Evolutionary conservation across 2,888 invertebrate genomes (phyloP).

Genomic region (Pterostichus niger): DNA sequence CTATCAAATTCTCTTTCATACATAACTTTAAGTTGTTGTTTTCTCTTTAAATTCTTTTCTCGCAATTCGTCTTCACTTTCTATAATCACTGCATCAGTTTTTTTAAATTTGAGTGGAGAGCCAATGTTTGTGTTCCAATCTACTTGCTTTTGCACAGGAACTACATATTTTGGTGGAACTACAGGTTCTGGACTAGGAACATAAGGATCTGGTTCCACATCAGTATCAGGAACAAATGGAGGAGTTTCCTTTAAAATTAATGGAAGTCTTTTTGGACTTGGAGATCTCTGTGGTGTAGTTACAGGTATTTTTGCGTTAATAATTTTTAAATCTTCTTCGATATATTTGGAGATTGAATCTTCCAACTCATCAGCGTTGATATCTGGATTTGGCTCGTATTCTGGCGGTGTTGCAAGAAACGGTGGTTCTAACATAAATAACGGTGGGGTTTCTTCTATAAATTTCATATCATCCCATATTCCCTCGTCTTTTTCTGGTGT

Average conservation of each 20-base stretch:
- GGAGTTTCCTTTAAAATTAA: neutral
- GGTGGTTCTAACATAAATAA: slow-evolving; percentile 30
- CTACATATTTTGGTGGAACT: slow-evolving; percentile 14
- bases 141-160: slow-evolving; percentile 2
- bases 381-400: slow-evolving; percentile 46
- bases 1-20: slow-evolving; percentile 15
- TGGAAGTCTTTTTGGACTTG: slow-evolving; percentile 34
- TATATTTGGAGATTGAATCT: slow-evolving; percentile 40
- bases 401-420: slow-evolving; percentile 46
- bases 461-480: slow-evolving; percentile 23
- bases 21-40: slow-evolving; percentile 8
- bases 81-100: slow-evolving; percentile 26
- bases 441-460: slow-evolving; percentile 46
- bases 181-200: slow-evolving; percentile 30
- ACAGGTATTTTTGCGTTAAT: slow-evolving; percentile 41
- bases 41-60: slow-evolving; percentile 9
- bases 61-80: slow-evolving; percentile 34
- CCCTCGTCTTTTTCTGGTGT: slow-evolving; percentile 22
- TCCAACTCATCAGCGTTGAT: slow-evolving; percentile 42
- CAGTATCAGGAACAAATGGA: slow-evolving; percentile 32
- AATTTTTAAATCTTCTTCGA: slow-evolving; percentile 56
- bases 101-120: neutral
- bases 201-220: slow-evolving; percentile 14
- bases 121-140: slow-evolving; percentile 36
- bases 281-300: slow-evolving; percentile 56